Percentiles rank a stretch among this genome's conserved stretches.
These are phyloP conservation scores for Crambe crambe DNA, from an alignment of 37 sponge, comb jelly and placozoan genomes.

Conservation along the genomic window DNA sequence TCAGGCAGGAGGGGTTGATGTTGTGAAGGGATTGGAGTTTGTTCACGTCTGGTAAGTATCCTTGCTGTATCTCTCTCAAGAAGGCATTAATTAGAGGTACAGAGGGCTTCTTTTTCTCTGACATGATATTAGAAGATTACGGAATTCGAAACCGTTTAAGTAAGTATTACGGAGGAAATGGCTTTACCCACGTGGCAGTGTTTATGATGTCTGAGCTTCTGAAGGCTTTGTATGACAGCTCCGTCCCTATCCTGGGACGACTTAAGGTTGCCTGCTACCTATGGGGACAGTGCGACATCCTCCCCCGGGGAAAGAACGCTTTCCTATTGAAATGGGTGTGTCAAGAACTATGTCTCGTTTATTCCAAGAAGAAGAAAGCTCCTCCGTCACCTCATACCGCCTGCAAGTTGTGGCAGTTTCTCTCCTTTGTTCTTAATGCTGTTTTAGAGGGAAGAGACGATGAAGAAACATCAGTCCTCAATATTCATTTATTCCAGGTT, in stretches of 20 bases:
- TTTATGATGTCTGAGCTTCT: conserved; percentile 15
- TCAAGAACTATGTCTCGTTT: conserved; percentile 21
- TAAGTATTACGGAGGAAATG: not conserved
- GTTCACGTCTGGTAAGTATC: conserved; percentile 10
- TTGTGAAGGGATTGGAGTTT: conserved; percentile 1
- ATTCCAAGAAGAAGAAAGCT: conserved; percentile 15
- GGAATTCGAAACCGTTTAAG: not conserved
- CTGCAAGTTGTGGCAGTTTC: conserved; percentile 35
- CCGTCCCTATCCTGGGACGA: conserved; percentile 14
- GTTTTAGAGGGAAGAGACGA: not conserved
- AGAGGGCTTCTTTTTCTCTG: not conserved
- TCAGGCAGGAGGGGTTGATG: not conserved
- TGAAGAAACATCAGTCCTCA: not conserved
- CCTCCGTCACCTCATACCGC: not conserved
- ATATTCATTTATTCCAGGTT: conserved; percentile 26
- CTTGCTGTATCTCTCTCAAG: conserved; percentile 53
- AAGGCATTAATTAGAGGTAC: conserved; percentile 11
- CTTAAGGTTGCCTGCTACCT: conserved; percentile 55
- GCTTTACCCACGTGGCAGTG: not conserved
- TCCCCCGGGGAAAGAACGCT: not conserved
- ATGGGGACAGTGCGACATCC: conserved; percentile 29
- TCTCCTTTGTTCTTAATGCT: conserved; percentile 6
- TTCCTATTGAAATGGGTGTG: conserved; percentile 43
- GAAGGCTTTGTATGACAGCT: conserved; percentile 14
- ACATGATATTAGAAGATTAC: too few species aligned